phyloP scores from a whole-genome alignment of 2,888 invertebrate genomes.

The Drosophila mayaguana region DNA sequence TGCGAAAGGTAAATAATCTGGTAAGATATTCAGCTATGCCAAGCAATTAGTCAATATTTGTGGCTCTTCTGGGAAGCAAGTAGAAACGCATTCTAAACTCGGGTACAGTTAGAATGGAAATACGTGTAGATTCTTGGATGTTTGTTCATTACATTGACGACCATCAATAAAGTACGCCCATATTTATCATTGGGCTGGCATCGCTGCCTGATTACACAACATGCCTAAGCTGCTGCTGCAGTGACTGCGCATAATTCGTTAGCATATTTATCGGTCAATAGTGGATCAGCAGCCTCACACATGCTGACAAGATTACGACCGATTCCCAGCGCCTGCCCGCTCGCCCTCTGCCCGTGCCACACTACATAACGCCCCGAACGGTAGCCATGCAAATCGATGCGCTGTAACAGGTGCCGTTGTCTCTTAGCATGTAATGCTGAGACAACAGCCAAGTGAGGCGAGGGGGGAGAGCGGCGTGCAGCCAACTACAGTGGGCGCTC shows the following conservation, averaged over 20 bases:
- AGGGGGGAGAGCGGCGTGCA: not conserved
- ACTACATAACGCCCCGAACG: constrained; percentile 34
- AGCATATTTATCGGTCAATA: constrained; percentile 58
- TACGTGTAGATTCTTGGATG: constrained; percentile 1
- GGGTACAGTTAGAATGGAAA: constrained; percentile 18
- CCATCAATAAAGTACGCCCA: constrained; percentile 22
- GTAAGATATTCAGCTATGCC: not conserved
- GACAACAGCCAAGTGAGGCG: not conserved
- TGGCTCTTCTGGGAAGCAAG: not conserved
- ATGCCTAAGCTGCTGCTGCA: constrained; percentile 17
- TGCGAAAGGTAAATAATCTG: not conserved
- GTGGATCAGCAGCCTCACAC: constrained; percentile 35
- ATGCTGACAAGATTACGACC: constrained; percentile 52
- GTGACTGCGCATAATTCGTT: constrained; percentile 52
- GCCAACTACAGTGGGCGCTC: constrained; percentile 36
- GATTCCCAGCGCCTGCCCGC: constrained; percentile 22
- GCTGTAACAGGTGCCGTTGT: constrained; percentile 74
- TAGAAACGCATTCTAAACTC: not conserved
- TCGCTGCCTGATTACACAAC: constrained; percentile 50
- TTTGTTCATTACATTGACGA: constrained; percentile 27
- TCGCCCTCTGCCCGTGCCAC: not conserved
- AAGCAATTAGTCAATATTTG: constrained; percentile 1
- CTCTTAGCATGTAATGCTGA: constrained; percentile 37
- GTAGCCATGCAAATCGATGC: constrained; percentile 67
- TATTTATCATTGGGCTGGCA: constrained; percentile 30